Conservation (phyloP, 2,888 invertebrate species). For the Volucella zonaria region DNA sequence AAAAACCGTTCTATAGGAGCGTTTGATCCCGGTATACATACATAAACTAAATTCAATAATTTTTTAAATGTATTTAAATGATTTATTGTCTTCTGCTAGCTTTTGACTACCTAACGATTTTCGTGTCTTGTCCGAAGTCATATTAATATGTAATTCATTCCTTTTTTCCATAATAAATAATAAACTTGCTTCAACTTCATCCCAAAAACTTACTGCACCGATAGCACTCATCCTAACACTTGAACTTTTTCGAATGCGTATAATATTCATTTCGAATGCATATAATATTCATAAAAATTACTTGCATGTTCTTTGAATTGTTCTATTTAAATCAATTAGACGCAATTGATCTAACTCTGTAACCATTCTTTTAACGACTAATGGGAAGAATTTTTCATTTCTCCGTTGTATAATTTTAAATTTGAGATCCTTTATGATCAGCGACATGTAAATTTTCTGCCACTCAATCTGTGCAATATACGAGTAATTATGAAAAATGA, state of each 20-base stretch:
- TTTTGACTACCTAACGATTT: too few species aligned
- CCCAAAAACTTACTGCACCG: constrained; percentile 29
- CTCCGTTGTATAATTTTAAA: constrained; percentile 48
- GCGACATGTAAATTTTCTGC: constrained; percentile 62
- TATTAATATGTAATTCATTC: constrained; percentile 39
- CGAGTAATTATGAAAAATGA: constrained; percentile 58
- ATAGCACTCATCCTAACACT: constrained; percentile 27
- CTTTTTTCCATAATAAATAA: constrained; percentile 27
- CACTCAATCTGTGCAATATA: constrained; percentile 56
- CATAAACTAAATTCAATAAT: too few species aligned
- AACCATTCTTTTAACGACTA: constrained; percentile 47
- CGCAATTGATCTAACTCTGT: constrained; percentile 42
- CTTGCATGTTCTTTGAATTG: constrained; percentile 12
- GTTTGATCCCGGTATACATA: too few species aligned
- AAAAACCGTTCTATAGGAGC: too few species aligned
- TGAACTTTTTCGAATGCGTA: constrained; percentile 40
- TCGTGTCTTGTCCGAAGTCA: too few species aligned
- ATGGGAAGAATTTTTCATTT: constrained; percentile 48
- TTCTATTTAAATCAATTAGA: constrained; percentile 16
- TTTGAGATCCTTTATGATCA: constrained; percentile 50
- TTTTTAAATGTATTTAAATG: too few species aligned
- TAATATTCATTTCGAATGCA: too few species aligned
- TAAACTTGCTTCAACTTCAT: too few species aligned
- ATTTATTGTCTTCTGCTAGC: too few species aligned
- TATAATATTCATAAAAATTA: constrained; percentile 28